Percentiles rank a stretch among this genome's conserved stretches.
These are phyloP conservation scores for Achatina immaculata DNA, from an alignment of 1,140 invertebrate genomes.

Conservation along the genomic window DNA sequence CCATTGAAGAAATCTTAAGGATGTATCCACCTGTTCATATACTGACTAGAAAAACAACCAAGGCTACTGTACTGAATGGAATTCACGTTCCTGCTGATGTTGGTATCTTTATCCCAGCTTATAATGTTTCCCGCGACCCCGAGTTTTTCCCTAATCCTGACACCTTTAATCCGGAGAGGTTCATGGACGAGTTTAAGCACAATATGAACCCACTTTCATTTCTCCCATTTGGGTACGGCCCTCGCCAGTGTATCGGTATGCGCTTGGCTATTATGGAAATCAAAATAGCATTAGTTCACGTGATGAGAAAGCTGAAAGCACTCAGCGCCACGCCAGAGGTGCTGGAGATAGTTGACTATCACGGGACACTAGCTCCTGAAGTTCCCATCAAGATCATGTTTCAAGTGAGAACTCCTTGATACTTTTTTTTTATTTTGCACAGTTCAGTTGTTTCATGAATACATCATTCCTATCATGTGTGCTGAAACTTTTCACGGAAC, in stretches of 20 bases:
- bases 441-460: too few relatives aligned
- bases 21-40: constrained; percentile 47
- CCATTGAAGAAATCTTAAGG: constrained; percentile 47
- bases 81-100: constrained; percentile 37
- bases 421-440: too few relatives aligned
- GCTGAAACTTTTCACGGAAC: too few relatives aligned
- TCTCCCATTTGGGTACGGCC: constrained; percentile 60
- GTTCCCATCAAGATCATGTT: constrained; percentile 7
- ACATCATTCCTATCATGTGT: too few relatives aligned
- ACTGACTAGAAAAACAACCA: constrained; percentile 38
- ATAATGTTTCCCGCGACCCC: constrained; percentile 40
- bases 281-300: constrained; percentile 55
- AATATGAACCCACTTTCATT: constrained; percentile 38
- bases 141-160: constrained; percentile 49
- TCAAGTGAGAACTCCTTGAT: not conserved
- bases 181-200: not conserved
- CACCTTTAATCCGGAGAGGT: constrained; percentile 46
- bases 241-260: constrained; percentile 63
- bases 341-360: constrained; percentile 21
- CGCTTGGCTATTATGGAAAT: constrained; percentile 60
- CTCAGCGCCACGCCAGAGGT: not conserved
- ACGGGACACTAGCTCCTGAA: constrained; percentile 3
- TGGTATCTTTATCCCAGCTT: constrained; percentile 39
- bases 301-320: constrained; percentile 46
- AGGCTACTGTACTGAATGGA: constrained; percentile 38